phyloP scores from a whole-genome alignment of 2,888 invertebrate genomes.

The Andrena camellia region DNA sequence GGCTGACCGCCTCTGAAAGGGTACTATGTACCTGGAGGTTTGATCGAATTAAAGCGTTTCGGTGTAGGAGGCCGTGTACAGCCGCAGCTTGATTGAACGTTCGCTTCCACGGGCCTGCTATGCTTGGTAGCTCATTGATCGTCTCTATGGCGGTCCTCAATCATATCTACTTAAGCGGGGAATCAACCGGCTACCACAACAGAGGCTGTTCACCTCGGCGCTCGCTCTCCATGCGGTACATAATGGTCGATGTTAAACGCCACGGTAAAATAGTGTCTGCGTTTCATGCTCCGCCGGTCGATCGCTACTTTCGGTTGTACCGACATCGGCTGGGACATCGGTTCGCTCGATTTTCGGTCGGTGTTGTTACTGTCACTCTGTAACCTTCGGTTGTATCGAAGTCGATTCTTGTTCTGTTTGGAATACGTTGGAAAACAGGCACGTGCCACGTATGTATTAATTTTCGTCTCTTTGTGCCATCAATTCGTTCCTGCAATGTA shows the following conservation, averaged over 20 bases:
- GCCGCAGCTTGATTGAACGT: conserved; percentile 71
- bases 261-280: conserved; percentile 53
- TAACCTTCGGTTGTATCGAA: background rate
- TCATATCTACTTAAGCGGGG: conserved; percentile 76
- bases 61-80: conserved; percentile 62
- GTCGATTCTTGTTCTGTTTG: background rate
- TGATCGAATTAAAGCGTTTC: conserved; percentile 75
- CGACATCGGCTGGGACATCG: background rate
- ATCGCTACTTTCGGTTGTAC: conserved; percentile 31
- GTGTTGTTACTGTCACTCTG: background rate
- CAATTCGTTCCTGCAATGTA: no score
- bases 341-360: background rate
- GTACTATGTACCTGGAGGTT: conserved; percentile 49
- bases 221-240: conserved; percentile 49
- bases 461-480: no score
- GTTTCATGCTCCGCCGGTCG: conserved; percentile 49
- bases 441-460: no score
- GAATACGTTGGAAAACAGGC: background rate
- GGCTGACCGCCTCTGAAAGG: conserved; percentile 40
- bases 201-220: conserved; percentile 75
- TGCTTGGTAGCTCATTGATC: conserved; percentile 77
- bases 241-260: conserved; percentile 61
- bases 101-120: conserved; percentile 61
- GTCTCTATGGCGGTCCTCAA: conserved; percentile 76
- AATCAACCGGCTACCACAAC: conserved; percentile 72